Conservation (phyloP, 2,888 invertebrate species). For the Disparrhopalites patrizii region DNA sequence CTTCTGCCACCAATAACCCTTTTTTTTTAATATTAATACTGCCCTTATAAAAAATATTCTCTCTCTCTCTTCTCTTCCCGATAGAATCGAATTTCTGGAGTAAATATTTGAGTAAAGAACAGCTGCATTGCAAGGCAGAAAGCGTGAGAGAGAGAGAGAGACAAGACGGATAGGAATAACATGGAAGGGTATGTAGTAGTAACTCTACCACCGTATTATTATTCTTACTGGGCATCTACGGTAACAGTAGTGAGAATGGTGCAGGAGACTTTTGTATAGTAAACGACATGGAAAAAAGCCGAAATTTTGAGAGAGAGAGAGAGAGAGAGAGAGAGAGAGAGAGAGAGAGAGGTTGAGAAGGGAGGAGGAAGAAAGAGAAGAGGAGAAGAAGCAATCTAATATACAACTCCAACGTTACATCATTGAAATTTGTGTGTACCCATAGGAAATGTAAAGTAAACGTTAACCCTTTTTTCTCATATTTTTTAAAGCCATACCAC, state of each 20-base stretch:
- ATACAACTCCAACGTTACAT: background rate
- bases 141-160: conserved; percentile 16
- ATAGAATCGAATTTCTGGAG: conserved; percentile 41
- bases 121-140: conserved; percentile 29
- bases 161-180: too few relatives aligned
- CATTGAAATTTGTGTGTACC: background rate
- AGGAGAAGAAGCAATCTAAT: background rate
- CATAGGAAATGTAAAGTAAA: conserved; percentile 12
- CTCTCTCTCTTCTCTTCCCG: conserved; percentile 28
- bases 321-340: background rate
- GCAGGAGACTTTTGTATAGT: background rate
- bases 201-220: too few relatives aligned
- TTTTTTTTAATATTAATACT: conserved; percentile 29
- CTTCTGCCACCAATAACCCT: too few relatives aligned
- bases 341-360: background rate
- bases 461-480: conserved; percentile 13
- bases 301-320: background rate
- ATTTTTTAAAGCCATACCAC: conserved; percentile 3
- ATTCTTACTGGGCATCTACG: background rate
- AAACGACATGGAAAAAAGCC: background rate
- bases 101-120: conserved; percentile 39
- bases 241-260: background rate
- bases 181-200: background rate
- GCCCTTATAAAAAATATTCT: conserved; percentile 31
- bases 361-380: too few relatives aligned